Percentiles rank a stretch among this genome's conserved stretches.
phyloP scores from a whole-genome alignment of 1,140 invertebrate species.

The Venturia canescens region DNA sequence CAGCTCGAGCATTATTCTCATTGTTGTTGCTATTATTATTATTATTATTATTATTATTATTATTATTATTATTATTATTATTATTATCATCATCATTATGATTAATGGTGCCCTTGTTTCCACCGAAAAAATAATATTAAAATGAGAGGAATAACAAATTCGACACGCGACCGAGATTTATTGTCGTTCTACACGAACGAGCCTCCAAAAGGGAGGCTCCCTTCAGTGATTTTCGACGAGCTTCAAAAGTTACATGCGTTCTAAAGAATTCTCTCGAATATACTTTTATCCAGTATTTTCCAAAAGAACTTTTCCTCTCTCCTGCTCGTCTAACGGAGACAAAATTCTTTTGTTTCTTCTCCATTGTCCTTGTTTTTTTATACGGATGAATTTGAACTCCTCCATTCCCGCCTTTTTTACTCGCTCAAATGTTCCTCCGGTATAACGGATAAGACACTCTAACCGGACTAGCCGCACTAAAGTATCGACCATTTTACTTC shows the following conservation, averaged over 20 bases:
- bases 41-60: neutral
- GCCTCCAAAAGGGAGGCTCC: no score
- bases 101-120: neutral
- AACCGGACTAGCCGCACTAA: neutral
- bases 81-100: neutral
- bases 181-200: no score
- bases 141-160: no score
- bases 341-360: no score
- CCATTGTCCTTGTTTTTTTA: no score
- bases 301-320: no score
- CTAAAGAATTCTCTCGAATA: no score
- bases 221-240: no score
- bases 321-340: no score
- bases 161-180: no score
- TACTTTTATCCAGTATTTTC: no score
- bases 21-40: neutral
- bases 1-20: neutral
- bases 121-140: neutral
- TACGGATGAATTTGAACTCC: neutral
- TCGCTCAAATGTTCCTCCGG: neutral
- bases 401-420: neutral
- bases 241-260: no score
- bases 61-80: neutral
- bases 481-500: slow-evolving; percentile 5
- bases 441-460: neutral